phyloP scores from a whole-genome alignment of 2,797 vertebrate genomes.

The Phataginus tricuspis region DNA sequence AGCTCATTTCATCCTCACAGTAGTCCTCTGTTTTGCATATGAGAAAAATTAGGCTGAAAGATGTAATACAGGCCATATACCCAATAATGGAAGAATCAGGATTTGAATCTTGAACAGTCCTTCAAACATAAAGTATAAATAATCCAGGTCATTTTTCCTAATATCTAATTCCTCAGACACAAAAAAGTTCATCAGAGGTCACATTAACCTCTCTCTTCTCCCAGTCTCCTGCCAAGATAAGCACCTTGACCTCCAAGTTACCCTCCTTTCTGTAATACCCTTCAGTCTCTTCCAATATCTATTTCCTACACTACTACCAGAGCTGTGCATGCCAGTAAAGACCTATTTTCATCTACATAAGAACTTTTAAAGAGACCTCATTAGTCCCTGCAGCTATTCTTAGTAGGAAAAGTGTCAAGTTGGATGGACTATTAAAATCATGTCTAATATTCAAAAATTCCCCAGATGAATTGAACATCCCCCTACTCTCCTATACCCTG shows the following conservation, averaged over 20 bases:
- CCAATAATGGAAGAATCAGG: background rate
- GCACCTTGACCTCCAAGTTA: background rate
- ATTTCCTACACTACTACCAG: background rate
- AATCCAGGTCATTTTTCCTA: background rate
- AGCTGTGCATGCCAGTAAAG: background rate
- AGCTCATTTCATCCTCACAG: background rate
- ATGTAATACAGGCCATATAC: background rate
- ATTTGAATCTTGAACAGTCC: constrained; percentile 30
- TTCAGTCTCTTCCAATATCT: background rate
- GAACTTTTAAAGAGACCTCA: background rate
- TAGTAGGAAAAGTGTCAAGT: background rate
- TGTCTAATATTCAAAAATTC: background rate
- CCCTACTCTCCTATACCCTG: background rate
- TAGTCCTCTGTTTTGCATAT: background rate
- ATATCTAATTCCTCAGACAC: background rate
- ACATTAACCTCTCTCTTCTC: background rate
- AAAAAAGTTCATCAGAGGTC: background rate
- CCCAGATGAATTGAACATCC: background rate
- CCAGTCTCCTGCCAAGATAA: background rate
- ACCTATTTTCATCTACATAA: background rate
- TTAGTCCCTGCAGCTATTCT: constrained; percentile 27
- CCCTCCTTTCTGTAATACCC: background rate
- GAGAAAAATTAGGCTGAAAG: background rate
- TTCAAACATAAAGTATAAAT: constrained; percentile 2
- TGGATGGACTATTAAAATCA: background rate